phyloP scores from a whole-genome alignment of 2,888 invertebrate species.

The Rutpela maculata region DNA sequence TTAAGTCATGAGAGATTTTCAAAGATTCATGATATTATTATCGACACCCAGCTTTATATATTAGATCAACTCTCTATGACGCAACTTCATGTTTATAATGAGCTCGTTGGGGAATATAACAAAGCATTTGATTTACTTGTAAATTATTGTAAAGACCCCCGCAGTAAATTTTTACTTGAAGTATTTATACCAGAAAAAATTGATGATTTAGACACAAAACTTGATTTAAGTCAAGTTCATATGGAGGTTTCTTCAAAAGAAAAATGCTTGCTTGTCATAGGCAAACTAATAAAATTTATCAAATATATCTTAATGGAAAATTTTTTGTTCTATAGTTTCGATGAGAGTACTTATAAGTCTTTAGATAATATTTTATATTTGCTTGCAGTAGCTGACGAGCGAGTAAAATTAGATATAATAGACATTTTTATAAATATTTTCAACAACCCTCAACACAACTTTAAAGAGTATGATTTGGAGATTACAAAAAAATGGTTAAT shows the following conservation, averaged over 20 bases:
- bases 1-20: constrained; percentile 76
- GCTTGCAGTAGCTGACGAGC: constrained; percentile 52
- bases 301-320: constrained; percentile 61
- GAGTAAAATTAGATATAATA: constrained; percentile 61
- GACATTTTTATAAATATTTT: constrained; percentile 61
- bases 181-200: constrained; percentile 75
- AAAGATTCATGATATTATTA: constrained; percentile 76
- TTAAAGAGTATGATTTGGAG: constrained; percentile 52
- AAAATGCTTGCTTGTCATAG: constrained; percentile 61
- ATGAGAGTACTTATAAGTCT: constrained; percentile 52
- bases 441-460: constrained; percentile 47
- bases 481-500: constrained; percentile 53
- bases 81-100: constrained; percentile 75
- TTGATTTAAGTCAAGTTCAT: constrained; percentile 65
- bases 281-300: constrained; percentile 64
- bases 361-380: constrained; percentile 63
- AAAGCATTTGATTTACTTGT: constrained; percentile 73
- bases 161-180: constrained; percentile 67
- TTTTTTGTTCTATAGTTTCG: constrained; percentile 60
- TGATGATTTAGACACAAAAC: constrained; percentile 62
- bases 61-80: constrained; percentile 76
- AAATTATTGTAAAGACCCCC: constrained; percentile 71
- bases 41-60: constrained; percentile 78
- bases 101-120: constrained; percentile 75
- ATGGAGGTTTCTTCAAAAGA: constrained; percentile 62